Base-by-base conservation (phyloP, 2,888 invertebrate species). In the Zeuzera pyrina region DNA sequence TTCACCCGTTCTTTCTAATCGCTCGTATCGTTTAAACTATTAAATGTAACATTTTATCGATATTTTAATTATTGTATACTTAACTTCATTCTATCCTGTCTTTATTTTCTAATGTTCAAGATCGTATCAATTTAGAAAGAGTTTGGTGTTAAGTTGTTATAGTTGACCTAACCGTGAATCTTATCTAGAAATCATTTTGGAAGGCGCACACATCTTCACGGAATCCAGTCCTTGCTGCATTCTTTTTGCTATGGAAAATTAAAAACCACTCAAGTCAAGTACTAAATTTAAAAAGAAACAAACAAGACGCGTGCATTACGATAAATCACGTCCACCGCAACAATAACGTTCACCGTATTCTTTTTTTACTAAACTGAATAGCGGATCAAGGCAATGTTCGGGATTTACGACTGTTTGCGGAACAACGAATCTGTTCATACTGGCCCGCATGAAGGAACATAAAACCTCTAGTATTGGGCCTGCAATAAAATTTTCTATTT, bases 361-460 rank as follows among this genome's bases (percentile, higher is more conserved):
- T 41, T 41, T 41, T 43, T 42, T 45, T 40, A 43, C 43, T 43
- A 48, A 45, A 45, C 41, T 41, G 41, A 48, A 59, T 57, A 57
- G 54, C 58, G 66, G 65, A 69, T 69, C 66, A 59, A 57, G 51
- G 50, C 56, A 53, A 65, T 62, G 61, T 58, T 50, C 41, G 44
- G 57, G 60, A 67, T 71, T 72, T 73, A 73, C 71, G 71, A 66
- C 52, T 65, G 58, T 70, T 69, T 66, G 67, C 55, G 65, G 59
- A 48, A 48, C 58, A 47, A 50, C 51, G 58, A 66, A 70, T 68
- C 66, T 63, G 69, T 61, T 61, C 57, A 56, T 59, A 52, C 53
- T 40, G 49, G 46, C 52, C 52, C 61, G 52, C 57, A 51, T 45
- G 52, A 30, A 53, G 52, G 40, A 42, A 57, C 59, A 67, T 69